Base-by-base conservation (phyloP, 2,113 vertebrate genomes). In the Paralichthys olivaceus region DNA sequence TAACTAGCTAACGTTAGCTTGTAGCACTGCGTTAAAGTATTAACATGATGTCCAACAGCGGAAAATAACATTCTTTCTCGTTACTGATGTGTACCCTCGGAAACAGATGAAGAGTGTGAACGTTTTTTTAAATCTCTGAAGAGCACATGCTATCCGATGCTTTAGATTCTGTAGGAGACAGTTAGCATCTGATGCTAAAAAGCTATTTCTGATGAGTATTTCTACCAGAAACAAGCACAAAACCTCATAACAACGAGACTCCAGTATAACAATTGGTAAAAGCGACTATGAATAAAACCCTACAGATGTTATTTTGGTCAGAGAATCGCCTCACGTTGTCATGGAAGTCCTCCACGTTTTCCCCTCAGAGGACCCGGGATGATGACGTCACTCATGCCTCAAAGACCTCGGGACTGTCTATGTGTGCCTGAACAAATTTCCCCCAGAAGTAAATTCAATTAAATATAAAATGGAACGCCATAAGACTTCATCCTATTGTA, bases 371-470 rank as follows among this genome's bases (percentile, higher is more conserved):
- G 25, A 34, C 63, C 26, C 63, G 20, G 53, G 2, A 51, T 12
- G 57, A 54, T 87, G 85, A 78, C 86, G 89, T 87, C 79, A 79
- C 0, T 5, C 17, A 17, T 8, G 13, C 14, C 1, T 34, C 0
- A 56, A 91, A 84, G 91, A 91, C 92, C 90, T 65, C 43, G 7
- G 13, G 54, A 0, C 49, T 72, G 71, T 64, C 60, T 59, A 32
- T 5, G 32, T 29, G 7, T 72, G 93, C 93, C 93, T 91, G 92
- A 90, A 60, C 72, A 78, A 37, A 91, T 58, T 22, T 65, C 8
- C 32, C 19, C 3, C 2, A 29, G 32, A 53, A 47, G 55, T 29
- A 17, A 2, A 9, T 2, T 1, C 5, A 19, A 17, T 43, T 7
- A 22, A 25, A 20, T 60, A 19, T 55, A 45, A 4, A 51, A 40